Evolutionary conservation across 2,797 vertebrate species (phyloP), one percentile per base, ranked within the genome.

Genomic region (Psittacula echo): DNA sequence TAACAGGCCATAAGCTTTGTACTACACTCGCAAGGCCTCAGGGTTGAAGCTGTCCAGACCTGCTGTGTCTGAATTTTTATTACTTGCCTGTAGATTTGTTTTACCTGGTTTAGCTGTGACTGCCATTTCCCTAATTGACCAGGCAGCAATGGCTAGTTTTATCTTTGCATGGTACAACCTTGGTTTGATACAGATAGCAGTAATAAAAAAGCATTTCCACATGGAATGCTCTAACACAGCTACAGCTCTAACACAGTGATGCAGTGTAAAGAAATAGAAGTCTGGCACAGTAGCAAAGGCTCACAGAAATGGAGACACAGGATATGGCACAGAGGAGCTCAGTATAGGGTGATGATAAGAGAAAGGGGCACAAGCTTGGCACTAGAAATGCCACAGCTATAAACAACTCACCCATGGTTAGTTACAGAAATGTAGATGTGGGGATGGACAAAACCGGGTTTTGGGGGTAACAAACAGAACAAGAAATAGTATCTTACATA

Each of bases 221-320:
- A 10, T 3, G 62, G 15, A 26, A 47, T 29, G 4, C n/a, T 58
- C 56, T 37, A 37, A 29, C 2, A 1, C 54, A 44, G 56, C 62
- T 84, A 7, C 15, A 80, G 11, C 14, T 66, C 9, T 71, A 67
- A 29, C 0, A 0, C 21, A 27, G 17, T 47, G 51, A 13, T 9
- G 19, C 22, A 19, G 11, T 5, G 17, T 41, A 84, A 29, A 76
- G 39, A 70, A 73, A 83, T 39, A 85, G 16, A n/a, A 4, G 8
- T 64, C 26, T 54, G 0, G 0, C 50, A 41, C 14, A 54, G 19
- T 1, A 80, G 14, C 9, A 64, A 82, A 34, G 13, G 9, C 9
- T 54, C 34, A 72, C 8, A 60, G 61, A 76, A 85, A 8, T 47
- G 16, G 30, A 48, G 9, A 37, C 5, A 39, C 4, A 11, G 19